These are phyloP conservation scores for Chelon labrosus DNA, from an alignment of 2,797 vertebrate species.

Conservation along the genomic window DNA sequence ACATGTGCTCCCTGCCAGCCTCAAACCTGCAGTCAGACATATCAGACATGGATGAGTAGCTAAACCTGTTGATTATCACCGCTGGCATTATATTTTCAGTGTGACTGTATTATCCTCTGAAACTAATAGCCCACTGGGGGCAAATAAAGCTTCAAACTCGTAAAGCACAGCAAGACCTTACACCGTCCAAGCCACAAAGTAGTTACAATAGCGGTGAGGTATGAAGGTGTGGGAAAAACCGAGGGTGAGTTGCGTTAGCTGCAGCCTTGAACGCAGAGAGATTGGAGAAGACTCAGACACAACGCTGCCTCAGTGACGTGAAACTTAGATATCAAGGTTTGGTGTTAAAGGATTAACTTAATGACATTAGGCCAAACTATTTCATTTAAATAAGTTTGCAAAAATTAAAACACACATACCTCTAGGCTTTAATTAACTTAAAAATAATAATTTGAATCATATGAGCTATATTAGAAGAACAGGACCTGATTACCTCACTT, in stretches of 20 bases:
- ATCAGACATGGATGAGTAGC: slow-evolving; percentile 1
- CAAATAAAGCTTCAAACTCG: slow-evolving; percentile 21
- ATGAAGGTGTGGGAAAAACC: slow-evolving; percentile 69
- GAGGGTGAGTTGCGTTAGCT: slow-evolving; percentile 9
- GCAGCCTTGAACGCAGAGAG: slow-evolving; percentile 71
- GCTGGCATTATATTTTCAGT: not conserved
- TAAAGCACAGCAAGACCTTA: slow-evolving; percentile 1
- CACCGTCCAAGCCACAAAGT: slow-evolving; percentile 18
- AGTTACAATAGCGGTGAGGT: slow-evolving; percentile 1
- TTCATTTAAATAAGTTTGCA: too few species aligned
- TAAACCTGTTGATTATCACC: too few species aligned
- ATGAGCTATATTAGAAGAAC: not conserved
- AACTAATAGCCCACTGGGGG: not conserved
- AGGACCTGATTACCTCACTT: not conserved
- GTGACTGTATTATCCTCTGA: not conserved
- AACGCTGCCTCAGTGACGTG: slow-evolving; percentile 75
- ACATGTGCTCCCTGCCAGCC: slow-evolving; percentile 87
- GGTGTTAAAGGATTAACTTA: slow-evolving; percentile 7
- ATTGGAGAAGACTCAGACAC: slow-evolving; percentile 82
- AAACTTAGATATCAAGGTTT: slow-evolving; percentile 68
- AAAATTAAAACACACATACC: too few species aligned
- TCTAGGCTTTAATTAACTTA: too few species aligned
- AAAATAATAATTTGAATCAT: not conserved
- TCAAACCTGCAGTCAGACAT: slow-evolving; percentile 86
- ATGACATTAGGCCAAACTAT: not conserved